These are phyloP conservation scores for Panonychus citri DNA, from an alignment of 1,140 invertebrate species.

Conservation along the genomic window DNA sequence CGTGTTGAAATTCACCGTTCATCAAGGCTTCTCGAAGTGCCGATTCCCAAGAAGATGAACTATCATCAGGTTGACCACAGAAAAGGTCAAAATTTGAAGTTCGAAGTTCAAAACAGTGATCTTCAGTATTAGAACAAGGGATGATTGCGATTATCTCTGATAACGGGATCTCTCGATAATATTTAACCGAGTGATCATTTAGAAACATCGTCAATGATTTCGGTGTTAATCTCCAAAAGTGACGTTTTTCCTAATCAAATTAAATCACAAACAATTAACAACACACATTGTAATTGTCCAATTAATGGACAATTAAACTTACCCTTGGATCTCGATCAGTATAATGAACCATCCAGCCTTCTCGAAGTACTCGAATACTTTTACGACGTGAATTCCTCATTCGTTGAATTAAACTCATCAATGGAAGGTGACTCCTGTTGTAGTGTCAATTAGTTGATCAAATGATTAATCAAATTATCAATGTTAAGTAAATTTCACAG, in stretches of 20 bases:
- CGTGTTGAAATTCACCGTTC: constrained; percentile 35
- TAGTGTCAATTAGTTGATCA: not conserved
- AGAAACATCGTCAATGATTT: constrained; percentile 76
- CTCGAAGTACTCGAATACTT: constrained; percentile 69
- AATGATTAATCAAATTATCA: not conserved
- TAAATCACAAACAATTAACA: constrained; percentile 19
- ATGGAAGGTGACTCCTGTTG: constrained; percentile 85
- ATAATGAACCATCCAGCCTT: constrained; percentile 92
- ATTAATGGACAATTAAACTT: constrained; percentile 17
- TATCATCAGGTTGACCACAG: constrained; percentile 58
- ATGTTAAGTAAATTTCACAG: not conserved
- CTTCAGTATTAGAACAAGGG: constrained; percentile 22
- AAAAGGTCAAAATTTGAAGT: constrained; percentile 65
- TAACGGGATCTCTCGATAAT: constrained; percentile 58
- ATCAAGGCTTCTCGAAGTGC: constrained; percentile 80
- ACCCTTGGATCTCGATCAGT: constrained; percentile 62
- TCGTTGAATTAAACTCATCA: constrained; percentile 94
- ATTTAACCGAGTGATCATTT: constrained; percentile 27
- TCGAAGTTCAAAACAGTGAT: constrained; percentile 67
- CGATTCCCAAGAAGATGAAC: constrained; percentile 80
- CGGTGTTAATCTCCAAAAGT: constrained; percentile 90
- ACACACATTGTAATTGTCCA: constrained; percentile 1
- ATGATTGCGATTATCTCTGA: constrained; percentile 62
- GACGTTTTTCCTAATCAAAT: constrained; percentile 47
- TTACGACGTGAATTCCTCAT: constrained; percentile 82